Percentiles rank a stretch among this genome's conserved stretches.
These are phyloP conservation scores for Leptatherina wallacei DNA, from an alignment of 2,797 vertebrate genomes.

Conservation along the genomic window DNA sequence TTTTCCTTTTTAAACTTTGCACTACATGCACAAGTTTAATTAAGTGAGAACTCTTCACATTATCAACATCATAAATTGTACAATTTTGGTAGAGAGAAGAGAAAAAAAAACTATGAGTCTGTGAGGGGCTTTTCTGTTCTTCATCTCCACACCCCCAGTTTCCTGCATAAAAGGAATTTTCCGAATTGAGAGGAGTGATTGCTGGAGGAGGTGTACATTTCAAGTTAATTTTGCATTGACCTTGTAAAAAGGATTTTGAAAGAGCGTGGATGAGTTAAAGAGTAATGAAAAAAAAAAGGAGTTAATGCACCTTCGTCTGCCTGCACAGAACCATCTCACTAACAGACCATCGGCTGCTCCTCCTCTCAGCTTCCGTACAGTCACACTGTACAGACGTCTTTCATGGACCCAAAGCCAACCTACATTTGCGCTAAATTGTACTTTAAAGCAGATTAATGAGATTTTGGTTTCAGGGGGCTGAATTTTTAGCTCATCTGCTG, in stretches of 20 bases:
- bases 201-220: conserved; percentile 78
- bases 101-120: conserved; percentile 50
- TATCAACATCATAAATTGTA: conserved; percentile 74
- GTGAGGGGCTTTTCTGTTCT: conserved; percentile 47
- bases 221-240: conserved; percentile 77
- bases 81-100: conserved; percentile 33
- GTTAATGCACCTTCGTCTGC: conserved; percentile 71
- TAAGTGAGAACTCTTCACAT: conserved; percentile 76
- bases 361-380: conserved; percentile 25
- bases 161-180: conserved; percentile 61
- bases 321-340: conserved; percentile 42
- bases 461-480: conserved; percentile 61
- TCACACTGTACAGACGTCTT: conserved; percentile 34
- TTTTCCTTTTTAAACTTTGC: conserved; percentile 78
- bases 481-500: conserved; percentile 26
- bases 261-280: conserved; percentile 71
- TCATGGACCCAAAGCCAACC: conserved; percentile 36
- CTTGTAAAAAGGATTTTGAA: conserved; percentile 62
- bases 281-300: conserved; percentile 47
- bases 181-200: conserved; percentile 56
- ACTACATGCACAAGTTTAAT: conserved; percentile 83
- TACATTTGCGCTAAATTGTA: conserved; percentile 60
- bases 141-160: conserved; percentile 61
- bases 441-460: conserved; percentile 73
- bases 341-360: conserved; percentile 45